Base-by-base conservation (phyloP, 2,888 invertebrate species). In the Xestia ashworthii region DNA sequence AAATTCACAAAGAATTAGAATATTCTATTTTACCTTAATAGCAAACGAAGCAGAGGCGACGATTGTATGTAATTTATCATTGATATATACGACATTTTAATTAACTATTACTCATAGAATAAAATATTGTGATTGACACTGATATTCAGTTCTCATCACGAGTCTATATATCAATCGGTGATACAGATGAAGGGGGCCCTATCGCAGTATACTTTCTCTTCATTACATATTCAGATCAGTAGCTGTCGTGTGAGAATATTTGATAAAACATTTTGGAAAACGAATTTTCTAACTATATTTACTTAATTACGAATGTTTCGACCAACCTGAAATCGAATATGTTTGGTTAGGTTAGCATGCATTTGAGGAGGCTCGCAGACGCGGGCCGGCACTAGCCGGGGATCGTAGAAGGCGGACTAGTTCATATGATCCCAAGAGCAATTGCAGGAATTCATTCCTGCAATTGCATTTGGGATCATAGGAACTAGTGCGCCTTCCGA, bases 201-300 rank as follows among this genome's bases (percentile, higher is more conserved):
- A 62, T 67, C 50, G 53, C n/a, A 44, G 41, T 69, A 71, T 62
- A 83, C 83, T 86, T 86, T 88, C 88, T 78, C 80, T 75, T 77
- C 78, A 83, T 88, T 76, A 82, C n/a, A 16, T 73, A 86, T 78
- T 82, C 86, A 66, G 50, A 80, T 78, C 69, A 68, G 74, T 74
- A 80, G 78, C 73, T 82, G 70, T 85, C 68, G 46, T 71, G 50
- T 76, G 75, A 71, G 71, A 85, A 76, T 50, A 60, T 44, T 4
- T 19, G 73, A 69, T 86, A 66, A 73, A 74, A 82, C 73, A 46
- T n/a, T 53, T 74, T 60, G 32, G 71, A 70, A 71, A 60, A 70
- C 9, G 12, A 68, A 72, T 62, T 66, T 76, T 68, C 32, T 53
- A 55, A 74, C 11, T 53, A 32, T 53, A 32, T 64, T 71, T 82